Conservation (phyloP, 2,113 vertebrate genomes). For the Prunella fulvescens region DNA sequence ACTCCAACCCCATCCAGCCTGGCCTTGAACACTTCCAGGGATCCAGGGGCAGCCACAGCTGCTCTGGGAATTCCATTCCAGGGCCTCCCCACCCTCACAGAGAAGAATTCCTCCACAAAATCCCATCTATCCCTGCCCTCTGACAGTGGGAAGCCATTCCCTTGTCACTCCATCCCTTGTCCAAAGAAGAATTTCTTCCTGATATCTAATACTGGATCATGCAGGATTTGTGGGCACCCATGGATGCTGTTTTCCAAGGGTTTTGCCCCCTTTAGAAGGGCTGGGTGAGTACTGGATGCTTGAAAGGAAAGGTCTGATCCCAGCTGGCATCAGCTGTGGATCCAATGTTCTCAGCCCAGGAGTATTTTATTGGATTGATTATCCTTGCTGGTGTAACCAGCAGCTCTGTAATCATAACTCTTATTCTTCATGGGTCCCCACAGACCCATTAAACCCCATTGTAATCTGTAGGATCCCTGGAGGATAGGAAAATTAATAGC, state of each 20-base stretch:
- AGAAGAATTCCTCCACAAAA: accelerated
- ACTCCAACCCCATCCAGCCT: accelerated
- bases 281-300: background rate
- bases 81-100: background rate
- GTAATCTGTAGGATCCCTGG: background rate
- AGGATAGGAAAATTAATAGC: background rate
- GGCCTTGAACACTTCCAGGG: background rate
- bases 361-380: background rate
- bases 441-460: background rate
- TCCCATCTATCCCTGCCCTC: background rate
- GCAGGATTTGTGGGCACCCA: background rate
- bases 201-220: background rate
- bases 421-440: background rate
- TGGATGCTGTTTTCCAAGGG: background rate
- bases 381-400: background rate
- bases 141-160: background rate
- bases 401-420: background rate
- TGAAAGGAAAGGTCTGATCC: background rate
- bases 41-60: background rate
- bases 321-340: background rate
- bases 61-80: background rate
- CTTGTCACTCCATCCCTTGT: background rate
- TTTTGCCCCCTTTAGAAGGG: background rate
- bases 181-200: background rate
- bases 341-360: background rate